A percentile compares a stretch with the other conserved stretches of the same genome.
phyloP scores from a whole-genome alignment of 2,113 vertebrate genomes.

The Puntigrus tetrazona region DNA sequence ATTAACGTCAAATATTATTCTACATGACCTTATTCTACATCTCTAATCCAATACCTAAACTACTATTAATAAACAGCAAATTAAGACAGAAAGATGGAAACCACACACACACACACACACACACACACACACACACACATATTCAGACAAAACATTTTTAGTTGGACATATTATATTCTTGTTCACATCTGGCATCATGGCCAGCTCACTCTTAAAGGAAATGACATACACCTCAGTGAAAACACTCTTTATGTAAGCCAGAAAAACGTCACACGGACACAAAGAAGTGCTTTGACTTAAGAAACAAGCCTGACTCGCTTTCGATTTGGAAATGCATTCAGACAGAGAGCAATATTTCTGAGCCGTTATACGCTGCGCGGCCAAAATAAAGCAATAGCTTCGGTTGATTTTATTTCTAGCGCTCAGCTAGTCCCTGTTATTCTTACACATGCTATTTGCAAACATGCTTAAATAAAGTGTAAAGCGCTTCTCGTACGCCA shows the following conservation, averaged over 20 bases:
- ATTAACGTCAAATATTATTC: too few relatives aligned
- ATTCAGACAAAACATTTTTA: too few relatives aligned
- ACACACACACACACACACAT: too few relatives aligned
- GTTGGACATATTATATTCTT: neutral
- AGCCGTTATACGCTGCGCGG: neutral
- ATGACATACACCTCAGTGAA: conserved; percentile 1
- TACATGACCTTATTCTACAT: too few relatives aligned
- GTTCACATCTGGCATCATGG: neutral
- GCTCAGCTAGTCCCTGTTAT: neutral
- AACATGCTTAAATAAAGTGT: neutral
- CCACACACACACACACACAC: too few relatives aligned
- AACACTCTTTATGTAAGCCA: neutral
- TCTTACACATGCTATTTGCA: neutral
- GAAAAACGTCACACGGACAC: conserved; percentile 21
- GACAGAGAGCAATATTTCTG: neutral
- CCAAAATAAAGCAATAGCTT: neutral
- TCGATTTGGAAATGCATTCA: neutral
- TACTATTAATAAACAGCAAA: too few relatives aligned
- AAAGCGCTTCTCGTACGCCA: neutral
- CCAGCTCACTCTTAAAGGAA: neutral
- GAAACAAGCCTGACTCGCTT: conserved; percentile 6
- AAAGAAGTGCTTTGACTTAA: conserved; percentile 47
- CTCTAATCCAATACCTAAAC: too few relatives aligned
- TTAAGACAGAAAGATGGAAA: too few relatives aligned
- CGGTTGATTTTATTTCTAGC: neutral